Base-by-base conservation (phyloP, 2,888 invertebrate genomes). In the Camponotus fellah region DNA sequence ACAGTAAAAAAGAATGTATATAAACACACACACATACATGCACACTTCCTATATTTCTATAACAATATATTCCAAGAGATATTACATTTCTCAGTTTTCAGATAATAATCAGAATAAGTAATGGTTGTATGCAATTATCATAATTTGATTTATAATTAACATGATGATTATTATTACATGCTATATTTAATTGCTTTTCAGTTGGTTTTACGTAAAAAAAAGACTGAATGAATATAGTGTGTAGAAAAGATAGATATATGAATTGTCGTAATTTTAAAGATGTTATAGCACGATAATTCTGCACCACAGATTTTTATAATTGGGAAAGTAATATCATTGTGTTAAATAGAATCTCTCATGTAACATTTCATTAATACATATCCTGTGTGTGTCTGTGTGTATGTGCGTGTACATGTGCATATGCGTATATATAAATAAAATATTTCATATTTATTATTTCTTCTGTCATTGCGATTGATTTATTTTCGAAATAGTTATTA, bases 151-250 rank as follows among this genome's bases (percentile, higher is more conserved):
- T 26, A 26, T 26, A 26, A 26, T 26, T 26, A 26, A 26, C 26
- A 26, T 26, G 26, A 26, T 86, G 34, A 64, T 86, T 88, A 85
- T 49, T 80, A 68, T 83, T 82, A 88, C 80, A 82, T 68, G 34
- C 64, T 62, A 83, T 71, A 83, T 81, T 66, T 83, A 80, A 85
- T 82, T 87, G 87, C 80, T 89, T 53, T 53, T 88, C 82, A 89
- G 88, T 87, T 68, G 88, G 56, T 72, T 76, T 69, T 32, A 65
- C 60, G 69, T 69, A 86, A 60, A 83, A 85, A 26, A 32, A 88
- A 88, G 87, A 88, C 84, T 88, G 88, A 88, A 72, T 66, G 83
- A 84, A 66, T 74, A 83, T 76, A 65, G 37, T 77, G 68, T 26
- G 68, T 68, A 77, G 17, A 3, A 12, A 68, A 26, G 0, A 68